phyloP scores from a whole-genome alignment of 2,113 vertebrate genomes.

The Chauna torquata region DNA sequence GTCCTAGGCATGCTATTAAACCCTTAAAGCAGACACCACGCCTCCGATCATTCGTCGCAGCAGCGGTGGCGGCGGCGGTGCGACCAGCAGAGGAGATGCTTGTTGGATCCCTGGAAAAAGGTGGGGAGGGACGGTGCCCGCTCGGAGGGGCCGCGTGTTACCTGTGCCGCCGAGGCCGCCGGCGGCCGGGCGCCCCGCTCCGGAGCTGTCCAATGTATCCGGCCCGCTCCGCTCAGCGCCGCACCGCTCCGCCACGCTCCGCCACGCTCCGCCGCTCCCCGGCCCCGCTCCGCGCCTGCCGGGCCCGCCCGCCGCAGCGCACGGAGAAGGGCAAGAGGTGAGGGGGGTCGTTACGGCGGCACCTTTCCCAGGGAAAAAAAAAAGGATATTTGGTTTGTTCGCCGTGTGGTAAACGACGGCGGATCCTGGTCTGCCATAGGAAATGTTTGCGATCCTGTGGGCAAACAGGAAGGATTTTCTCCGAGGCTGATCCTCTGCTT shows the following conservation, averaged over 20 bases:
- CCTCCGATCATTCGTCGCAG: accelerated
- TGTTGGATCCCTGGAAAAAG: accelerated
- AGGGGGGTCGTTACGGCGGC: not conserved
- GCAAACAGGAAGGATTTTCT: not conserved
- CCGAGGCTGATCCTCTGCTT: not conserved
- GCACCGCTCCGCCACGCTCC: not conserved
- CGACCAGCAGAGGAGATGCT: accelerated
- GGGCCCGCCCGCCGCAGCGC: too few relatives aligned
- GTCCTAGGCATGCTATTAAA: accelerated
- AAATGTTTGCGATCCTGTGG: not conserved
- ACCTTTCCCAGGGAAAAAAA: not conserved
- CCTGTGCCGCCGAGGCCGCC: not conserved
- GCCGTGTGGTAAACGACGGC: not conserved
- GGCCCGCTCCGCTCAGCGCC: not conserved
- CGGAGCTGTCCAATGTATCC: constrained; percentile 78
- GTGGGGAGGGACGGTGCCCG: accelerated
- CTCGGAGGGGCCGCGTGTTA: not conserved
- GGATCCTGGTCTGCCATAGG: not conserved
- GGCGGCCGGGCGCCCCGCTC: not conserved
- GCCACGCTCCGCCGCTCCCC: too few relatives aligned
- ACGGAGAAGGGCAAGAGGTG: accelerated
- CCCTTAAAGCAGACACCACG: accelerated
- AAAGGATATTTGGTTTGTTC: not conserved
- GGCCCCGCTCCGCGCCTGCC: not conserved
- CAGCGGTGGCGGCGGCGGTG: accelerated